A percentile compares a stretch with the other conserved stretches of the same genome.
Conservation (phyloP, 2,113 vertebrate genomes). For the Monopterus albus region DNA sequence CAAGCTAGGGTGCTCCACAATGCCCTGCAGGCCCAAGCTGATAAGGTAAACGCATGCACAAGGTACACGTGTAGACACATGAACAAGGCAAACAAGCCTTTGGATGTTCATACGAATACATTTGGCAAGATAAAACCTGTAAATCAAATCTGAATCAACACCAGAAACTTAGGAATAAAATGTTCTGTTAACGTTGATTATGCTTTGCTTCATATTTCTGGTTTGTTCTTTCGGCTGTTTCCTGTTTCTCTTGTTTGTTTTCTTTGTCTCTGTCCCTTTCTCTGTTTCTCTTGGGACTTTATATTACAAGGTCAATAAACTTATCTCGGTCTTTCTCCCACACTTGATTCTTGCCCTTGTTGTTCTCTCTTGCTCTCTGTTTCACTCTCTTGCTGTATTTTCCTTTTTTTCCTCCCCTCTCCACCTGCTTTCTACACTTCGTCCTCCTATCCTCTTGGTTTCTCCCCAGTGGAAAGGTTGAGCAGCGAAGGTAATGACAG, state of each 20-base stretch:
- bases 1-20: constrained; percentile 80
- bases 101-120: background rate
- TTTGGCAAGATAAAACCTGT: constrained; percentile 10
- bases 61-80: background rate
- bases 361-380: constrained; percentile 43
- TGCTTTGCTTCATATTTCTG: constrained; percentile 15
- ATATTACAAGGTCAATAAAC: constrained; percentile 59
- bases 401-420: background rate
- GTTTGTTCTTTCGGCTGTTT: constrained; percentile 46
- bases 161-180: background rate
- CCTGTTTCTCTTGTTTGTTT: constrained; percentile 25
- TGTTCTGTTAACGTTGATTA: background rate
- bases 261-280: constrained; percentile 14
- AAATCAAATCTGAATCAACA: constrained; percentile 4
- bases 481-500: constrained; percentile 72
- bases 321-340: constrained; percentile 63
- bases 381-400: constrained; percentile 58
- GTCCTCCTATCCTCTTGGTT: constrained; percentile 62
- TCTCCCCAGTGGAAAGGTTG: constrained; percentile 74
- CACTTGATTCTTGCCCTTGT: constrained; percentile 41
- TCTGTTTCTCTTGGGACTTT: constrained; percentile 42
- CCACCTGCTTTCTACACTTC: constrained; percentile 42
- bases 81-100: background rate
- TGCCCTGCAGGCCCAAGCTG: constrained; percentile 80
- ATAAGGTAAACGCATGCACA: constrained; percentile 77